Conservation (phyloP, 2,888 invertebrate genomes). For the Polia nebulosa region DNA sequence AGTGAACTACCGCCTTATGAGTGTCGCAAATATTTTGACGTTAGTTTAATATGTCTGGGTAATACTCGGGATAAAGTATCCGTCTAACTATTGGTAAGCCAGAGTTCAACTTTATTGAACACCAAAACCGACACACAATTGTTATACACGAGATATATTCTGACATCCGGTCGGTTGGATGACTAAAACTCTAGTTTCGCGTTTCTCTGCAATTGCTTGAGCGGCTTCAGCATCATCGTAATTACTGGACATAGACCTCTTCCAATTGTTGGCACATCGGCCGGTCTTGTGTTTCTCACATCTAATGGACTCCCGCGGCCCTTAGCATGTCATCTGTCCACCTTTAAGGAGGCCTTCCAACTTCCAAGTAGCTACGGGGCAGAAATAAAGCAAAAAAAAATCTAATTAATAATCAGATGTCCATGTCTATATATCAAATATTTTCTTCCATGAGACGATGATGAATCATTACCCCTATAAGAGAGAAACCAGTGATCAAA, state of each 20-base stretch:
- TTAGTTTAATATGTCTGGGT: constrained; percentile 13
- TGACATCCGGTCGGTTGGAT: too few species aligned
- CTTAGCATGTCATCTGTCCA: not conserved
- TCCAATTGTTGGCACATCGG: not conserved
- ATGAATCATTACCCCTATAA: not conserved
- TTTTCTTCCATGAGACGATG: not conserved
- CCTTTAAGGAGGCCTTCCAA: not conserved
- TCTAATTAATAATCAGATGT: not conserved
- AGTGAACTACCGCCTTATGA: constrained; percentile 45
- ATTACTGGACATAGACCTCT: too few species aligned
- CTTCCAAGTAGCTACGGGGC: not conserved
- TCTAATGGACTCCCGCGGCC: too few species aligned
- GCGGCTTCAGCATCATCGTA: too few species aligned
- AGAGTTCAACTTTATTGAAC: too few species aligned
- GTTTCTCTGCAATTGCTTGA: too few species aligned
- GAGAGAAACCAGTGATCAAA: constrained; percentile 11
- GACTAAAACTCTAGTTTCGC: not conserved
- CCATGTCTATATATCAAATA: not conserved
- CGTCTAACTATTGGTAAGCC: too few species aligned
- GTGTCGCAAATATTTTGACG: constrained; percentile 52
- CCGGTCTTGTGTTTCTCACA: not conserved
- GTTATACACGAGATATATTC: too few species aligned
- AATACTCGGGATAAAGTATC: not conserved
- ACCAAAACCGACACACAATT: too few species aligned
- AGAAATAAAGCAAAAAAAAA: not conserved